Evolutionary conservation across 2,888 invertebrate species (phyloP).

Genomic region (Monochamus alternatus): DNA sequence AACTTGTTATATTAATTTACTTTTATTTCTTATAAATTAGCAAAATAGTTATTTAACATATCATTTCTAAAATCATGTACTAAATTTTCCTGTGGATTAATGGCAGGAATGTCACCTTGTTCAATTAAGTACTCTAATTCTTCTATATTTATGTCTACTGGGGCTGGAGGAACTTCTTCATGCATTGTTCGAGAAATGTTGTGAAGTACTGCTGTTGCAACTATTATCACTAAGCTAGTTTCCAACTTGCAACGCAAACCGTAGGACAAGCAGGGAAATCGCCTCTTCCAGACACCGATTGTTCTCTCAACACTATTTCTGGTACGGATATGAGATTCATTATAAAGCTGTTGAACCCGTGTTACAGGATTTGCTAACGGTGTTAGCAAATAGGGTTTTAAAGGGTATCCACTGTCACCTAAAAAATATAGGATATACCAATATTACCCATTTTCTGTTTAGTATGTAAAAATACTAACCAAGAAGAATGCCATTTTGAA

Average conservation of each 20-base stretch:
- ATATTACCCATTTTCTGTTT: too few relatives aligned
- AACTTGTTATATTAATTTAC: background rate
- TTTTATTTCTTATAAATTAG: background rate
- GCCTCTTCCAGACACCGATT: constrained; percentile 41
- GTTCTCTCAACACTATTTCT: constrained; percentile 42
- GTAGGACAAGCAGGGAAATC: too few relatives aligned
- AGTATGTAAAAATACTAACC: constrained; percentile 35
- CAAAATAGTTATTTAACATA: constrained; percentile 19
- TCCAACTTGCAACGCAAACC: too few relatives aligned
- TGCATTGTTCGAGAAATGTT: constrained; percentile 24
- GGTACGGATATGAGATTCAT: constrained; percentile 40
- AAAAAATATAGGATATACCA: constrained; percentile 10
- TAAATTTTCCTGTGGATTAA: background rate
- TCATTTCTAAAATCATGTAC: constrained; percentile 24
- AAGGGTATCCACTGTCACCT: constrained; percentile 55
- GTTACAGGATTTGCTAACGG: constrained; percentile 39
- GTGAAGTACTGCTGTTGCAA: constrained; percentile 34
- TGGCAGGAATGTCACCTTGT: background rate
- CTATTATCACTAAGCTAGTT: background rate
- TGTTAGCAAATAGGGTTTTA: constrained; percentile 46
- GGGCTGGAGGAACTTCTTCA: constrained; percentile 2
- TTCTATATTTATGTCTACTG: constrained; percentile 6
- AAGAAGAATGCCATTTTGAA: constrained; percentile 20
- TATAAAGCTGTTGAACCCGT: constrained; percentile 39
- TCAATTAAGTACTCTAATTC: constrained; percentile 19